phyloP scores from a whole-genome alignment of 2,888 invertebrate genomes.

The Acanthopleura granulata region DNA sequence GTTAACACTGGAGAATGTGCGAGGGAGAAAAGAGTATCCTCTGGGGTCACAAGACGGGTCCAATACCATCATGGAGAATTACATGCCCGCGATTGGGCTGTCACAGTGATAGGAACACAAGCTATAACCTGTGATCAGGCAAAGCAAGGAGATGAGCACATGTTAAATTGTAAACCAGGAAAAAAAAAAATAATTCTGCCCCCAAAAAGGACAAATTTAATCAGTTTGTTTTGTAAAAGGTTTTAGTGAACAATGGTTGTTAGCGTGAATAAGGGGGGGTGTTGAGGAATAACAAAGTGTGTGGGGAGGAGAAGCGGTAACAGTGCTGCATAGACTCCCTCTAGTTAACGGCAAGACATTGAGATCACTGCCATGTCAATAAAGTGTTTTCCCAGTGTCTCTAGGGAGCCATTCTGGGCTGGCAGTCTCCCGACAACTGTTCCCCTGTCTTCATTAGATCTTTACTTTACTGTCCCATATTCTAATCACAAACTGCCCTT shows the following conservation, averaged over 20 bases:
- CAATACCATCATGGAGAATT: too few species aligned
- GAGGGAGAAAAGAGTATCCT: too few species aligned
- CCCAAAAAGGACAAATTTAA: neutral
- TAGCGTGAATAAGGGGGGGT: too few species aligned
- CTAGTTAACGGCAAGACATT: neutral
- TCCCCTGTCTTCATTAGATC: neutral
- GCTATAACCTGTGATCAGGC: too few species aligned
- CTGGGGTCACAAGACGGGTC: too few species aligned
- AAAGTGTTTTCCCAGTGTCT: neutral
- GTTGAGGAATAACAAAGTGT: neutral
- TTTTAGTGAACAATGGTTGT: too few species aligned
- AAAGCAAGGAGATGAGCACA: too few species aligned
- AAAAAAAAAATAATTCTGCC: too few species aligned
- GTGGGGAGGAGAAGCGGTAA: neutral
- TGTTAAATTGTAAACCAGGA: too few species aligned
- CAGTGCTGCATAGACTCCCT: neutral
- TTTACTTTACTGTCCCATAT: neutral
- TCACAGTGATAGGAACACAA: too few species aligned
- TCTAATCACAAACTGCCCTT: conserved; percentile 4
- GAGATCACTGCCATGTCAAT: neutral
- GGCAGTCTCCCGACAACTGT: neutral
- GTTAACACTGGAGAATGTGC: too few species aligned
- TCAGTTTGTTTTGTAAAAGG: neutral
- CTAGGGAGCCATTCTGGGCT: neutral
- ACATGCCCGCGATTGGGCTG: too few species aligned